phyloP scores from a whole-genome alignment of 2,113 vertebrate genomes.

The Phyllostomus hastatus region DNA sequence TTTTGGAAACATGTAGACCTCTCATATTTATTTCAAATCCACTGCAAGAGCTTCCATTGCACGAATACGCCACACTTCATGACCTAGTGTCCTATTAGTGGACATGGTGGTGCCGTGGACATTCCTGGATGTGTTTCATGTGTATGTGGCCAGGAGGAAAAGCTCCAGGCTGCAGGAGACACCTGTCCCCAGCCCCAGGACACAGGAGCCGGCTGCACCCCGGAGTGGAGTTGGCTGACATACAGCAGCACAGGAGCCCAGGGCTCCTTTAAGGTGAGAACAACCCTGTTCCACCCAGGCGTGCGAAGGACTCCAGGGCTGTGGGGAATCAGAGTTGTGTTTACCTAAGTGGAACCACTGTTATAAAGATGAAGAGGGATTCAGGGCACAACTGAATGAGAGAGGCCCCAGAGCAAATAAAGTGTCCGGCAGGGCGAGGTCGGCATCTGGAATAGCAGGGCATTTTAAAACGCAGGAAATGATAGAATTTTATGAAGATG shows the following conservation, averaged over 20 bases:
- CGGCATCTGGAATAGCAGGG: background rate
- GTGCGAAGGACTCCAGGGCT: background rate
- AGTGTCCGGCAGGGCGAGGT: background rate
- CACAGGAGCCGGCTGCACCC: background rate
- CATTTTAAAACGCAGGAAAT: conserved; percentile 53
- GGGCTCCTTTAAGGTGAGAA: background rate
- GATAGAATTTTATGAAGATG: conserved; percentile 43
- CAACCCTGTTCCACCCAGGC: background rate
- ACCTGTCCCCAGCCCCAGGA: background rate
- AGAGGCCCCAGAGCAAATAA: conserved; percentile 29
- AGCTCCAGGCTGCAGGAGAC: background rate
- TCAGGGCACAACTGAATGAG: conserved; percentile 10
- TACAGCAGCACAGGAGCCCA: fast-evolving
- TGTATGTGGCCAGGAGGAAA: fast-evolving
- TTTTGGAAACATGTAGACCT: background rate
- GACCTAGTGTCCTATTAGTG: background rate
- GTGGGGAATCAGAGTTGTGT: background rate
- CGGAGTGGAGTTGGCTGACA: background rate
- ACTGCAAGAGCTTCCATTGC: background rate
- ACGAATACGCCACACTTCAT: background rate
- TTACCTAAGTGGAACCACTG: background rate
- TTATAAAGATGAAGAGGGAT: conserved; percentile 39
- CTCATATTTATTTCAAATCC: background rate
- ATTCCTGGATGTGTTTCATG: background rate
- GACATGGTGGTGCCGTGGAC: background rate